Evolutionary conservation across 2,888 invertebrate species (phyloP).

Genomic region (Coelinius sp.): DNA sequence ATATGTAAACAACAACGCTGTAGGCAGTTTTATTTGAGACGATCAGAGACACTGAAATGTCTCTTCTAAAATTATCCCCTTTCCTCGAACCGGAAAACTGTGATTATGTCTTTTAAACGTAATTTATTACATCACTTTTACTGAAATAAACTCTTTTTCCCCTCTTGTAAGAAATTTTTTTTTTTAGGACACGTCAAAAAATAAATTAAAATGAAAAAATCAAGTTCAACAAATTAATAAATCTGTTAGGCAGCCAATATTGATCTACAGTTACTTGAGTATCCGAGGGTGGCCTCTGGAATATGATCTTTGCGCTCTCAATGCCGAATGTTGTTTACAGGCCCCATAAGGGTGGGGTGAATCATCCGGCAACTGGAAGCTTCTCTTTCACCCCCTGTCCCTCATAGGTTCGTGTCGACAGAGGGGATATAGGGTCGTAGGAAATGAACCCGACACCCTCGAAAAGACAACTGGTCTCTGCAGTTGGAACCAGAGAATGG

Average conservation of each 20-base stretch:
- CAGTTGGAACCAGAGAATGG: slow-evolving; percentile 6
- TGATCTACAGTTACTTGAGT: no score
- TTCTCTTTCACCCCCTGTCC: slow-evolving; percentile 7
- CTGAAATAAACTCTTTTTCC: not conserved
- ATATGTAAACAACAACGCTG: not conserved
- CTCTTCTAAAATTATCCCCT: not conserved
- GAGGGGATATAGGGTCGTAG: slow-evolving; percentile 35
- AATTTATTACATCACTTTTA: not conserved
- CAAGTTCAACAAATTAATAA: slow-evolving; percentile 19
- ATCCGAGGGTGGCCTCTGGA: not conserved
- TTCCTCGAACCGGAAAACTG: not conserved
- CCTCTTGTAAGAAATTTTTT: not conserved
- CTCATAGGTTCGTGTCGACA: slow-evolving; percentile 2
- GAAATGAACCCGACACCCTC: slow-evolving; percentile 50
- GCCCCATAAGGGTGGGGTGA: slow-evolving; percentile 40
- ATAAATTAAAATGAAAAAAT: not conserved
- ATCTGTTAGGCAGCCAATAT: slow-evolving; percentile 25
- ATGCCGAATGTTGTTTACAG: slow-evolving; percentile 43
- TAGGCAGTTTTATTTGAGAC: not conserved
- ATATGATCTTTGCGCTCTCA: slow-evolving; percentile 27
- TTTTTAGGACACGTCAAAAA: not conserved
- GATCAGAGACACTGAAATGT: not conserved
- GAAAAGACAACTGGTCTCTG: slow-evolving; percentile 37
- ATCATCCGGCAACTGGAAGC: slow-evolving; percentile 34
- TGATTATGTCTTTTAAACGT: not conserved